A percentile compares a stretch with the other conserved stretches of the same genome.
Evolutionary conservation across 2,797 vertebrate genomes (phyloP).

Genomic region (Smutsia temminckii): DNA sequence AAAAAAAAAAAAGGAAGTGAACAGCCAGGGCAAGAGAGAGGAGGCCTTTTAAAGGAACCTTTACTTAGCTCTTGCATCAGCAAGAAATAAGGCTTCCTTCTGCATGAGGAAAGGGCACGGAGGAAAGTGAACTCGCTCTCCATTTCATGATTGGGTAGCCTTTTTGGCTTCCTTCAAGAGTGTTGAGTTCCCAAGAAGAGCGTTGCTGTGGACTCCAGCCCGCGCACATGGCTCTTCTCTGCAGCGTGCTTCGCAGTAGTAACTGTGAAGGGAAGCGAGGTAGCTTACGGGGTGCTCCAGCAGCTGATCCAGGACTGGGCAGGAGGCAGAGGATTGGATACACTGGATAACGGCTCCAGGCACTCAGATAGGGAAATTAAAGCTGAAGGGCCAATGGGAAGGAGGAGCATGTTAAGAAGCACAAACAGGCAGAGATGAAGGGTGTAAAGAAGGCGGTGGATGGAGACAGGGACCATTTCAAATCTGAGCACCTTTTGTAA

Average conservation of each 20-base stretch:
- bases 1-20: neutral
- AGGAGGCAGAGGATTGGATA: neutral
- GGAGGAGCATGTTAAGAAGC: neutral
- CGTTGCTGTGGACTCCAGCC: neutral
- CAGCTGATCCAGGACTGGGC: neutral
- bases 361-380: neutral
- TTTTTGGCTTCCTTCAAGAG: neutral
- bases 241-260: neutral
- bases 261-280: neutral
- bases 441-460: neutral
- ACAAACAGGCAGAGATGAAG: neutral
- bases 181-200: neutral
- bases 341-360: neutral
- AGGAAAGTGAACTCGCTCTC: neutral
- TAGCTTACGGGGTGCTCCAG: neutral
- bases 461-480: neutral
- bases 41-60: neutral
- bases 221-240: neutral
- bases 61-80: neutral
- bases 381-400: neutral
- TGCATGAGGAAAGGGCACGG: neutral
- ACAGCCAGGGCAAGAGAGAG: neutral
- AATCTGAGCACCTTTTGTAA: neutral
- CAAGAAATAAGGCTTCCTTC: neutral
- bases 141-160: neutral